These are phyloP conservation scores for Proisotoma minuta DNA, from an alignment of 2,888 invertebrate genomes.

Conservation along the genomic window DNA sequence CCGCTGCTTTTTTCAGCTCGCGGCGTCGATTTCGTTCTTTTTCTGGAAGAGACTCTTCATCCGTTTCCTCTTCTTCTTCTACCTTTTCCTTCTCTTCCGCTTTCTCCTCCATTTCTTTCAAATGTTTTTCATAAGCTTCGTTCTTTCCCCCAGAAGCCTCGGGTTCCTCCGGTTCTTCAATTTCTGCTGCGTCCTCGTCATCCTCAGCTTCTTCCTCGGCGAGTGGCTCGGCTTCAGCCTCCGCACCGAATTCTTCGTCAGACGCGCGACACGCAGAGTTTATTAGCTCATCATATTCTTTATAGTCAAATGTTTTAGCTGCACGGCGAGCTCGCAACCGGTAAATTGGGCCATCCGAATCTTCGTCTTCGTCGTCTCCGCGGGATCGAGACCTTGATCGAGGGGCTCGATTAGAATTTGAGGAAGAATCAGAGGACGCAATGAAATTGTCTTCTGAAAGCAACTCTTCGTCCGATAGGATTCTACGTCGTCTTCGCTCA, in stretches of 20 bases:
- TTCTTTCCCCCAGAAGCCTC: constrained; percentile 31
- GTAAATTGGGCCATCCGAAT: constrained; percentile 69
- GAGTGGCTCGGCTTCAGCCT: constrained; percentile 24
- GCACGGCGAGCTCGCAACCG: constrained; percentile 74
- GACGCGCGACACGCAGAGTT: constrained; percentile 75
- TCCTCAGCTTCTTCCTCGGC: constrained; percentile 24
- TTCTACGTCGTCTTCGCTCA: constrained; percentile 48
- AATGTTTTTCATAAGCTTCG: constrained; percentile 39
- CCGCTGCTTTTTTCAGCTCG: constrained; percentile 20
- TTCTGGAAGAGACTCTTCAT: constrained; percentile 41
- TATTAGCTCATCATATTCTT: constrained; percentile 93
- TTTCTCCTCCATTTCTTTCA: constrained; percentile 43
- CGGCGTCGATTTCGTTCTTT: constrained; percentile 38
- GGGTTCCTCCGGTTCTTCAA: constrained; percentile 41
- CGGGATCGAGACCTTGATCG: not conserved
- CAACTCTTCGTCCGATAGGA: constrained; percentile 48
- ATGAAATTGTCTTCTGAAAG: constrained; percentile 40
- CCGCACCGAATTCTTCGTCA: constrained; percentile 34
- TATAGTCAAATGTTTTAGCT: constrained; percentile 72
- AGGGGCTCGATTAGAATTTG: constrained; percentile 23
- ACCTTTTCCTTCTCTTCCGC: constrained; percentile 35
- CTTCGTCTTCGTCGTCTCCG: constrained; percentile 50
- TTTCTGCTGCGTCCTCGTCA: constrained; percentile 26
- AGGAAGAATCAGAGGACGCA: constrained; percentile 41
- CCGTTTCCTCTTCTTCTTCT: constrained; percentile 36